Base-by-base conservation (phyloP, 2,888 invertebrate species). In the Odontomyia ornata region DNA sequence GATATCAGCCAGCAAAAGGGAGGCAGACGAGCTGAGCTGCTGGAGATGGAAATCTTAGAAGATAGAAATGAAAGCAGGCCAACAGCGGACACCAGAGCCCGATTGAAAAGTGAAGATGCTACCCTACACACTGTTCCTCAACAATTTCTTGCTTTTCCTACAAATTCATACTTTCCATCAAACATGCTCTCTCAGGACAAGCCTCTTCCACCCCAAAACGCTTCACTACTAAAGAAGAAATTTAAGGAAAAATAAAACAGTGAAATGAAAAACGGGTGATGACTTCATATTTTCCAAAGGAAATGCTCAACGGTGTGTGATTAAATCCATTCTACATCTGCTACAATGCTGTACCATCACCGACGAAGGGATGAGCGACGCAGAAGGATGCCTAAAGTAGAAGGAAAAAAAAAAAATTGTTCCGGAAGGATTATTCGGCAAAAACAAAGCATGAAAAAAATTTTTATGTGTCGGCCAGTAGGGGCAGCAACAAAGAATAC, bases 261-360 rank as follows among this genome's bases (percentile, higher is more conserved):
- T 5, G 60, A 64, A 28, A 64, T 64, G 64, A 30, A 23, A 64
- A 64, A 64, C 64, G 64, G n/a, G 64, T 64, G 64, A 64, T 64
- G 64, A 64, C 64, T 64, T 64, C 64, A 64, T 64, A 64, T 64
- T 64, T 64, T 64, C 64, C n/a, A 28, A 30, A 36, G n/a, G 30
- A 30, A 30, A 46, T 69, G 69, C 18, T 69, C 69, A 69, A 69
- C 69, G 69, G 46, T 69, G 69, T 69, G 69, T 69, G 69, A 69
- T 69, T 69, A 69, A 69, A 69, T 69, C 46, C 69, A 30, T 47
- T 69, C 69, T 69, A 69, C 69, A 69, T 69, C 69, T 69, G 69
- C 25, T 60, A 60, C 60, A 25, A 60, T 64, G 64, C 28, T 64
- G 64, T 25, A 9, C 25, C 23, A 11, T 64, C 28, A 27, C 15